Percentiles rank a stretch among this genome's conserved stretches.
Evolutionary conservation across 1,140 invertebrate species (phyloP).

Genomic region (Alviniconcha marisindica): DNA sequence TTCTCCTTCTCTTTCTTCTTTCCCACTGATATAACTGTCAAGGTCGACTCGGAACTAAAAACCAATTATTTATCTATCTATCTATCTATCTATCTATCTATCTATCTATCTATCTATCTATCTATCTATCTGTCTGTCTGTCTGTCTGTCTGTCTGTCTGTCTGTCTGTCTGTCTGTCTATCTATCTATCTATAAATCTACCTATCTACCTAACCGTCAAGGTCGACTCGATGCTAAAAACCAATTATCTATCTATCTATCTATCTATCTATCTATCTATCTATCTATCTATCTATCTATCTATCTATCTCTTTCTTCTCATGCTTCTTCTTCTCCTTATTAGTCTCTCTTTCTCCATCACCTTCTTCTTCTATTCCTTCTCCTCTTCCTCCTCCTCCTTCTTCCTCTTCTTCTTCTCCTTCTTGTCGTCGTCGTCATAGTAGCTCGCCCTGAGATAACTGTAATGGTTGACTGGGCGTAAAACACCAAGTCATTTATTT

Average conservation of each 20-base stretch:
- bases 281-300: background rate
- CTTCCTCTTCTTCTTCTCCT: background rate
- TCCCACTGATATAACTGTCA: too few species aligned
- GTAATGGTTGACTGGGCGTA: background rate
- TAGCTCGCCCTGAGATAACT: background rate
- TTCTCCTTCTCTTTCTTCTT: too few species aligned
- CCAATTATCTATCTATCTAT: background rate
- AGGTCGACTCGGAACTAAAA: too few species aligned
- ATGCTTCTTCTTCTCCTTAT: background rate
- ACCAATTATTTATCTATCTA: too few species aligned
- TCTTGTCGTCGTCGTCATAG: background rate
- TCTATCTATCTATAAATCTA: background rate
- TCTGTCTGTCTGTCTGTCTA: too few species aligned
- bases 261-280: background rate
- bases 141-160: too few species aligned
- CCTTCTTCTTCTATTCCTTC: slow-evolving; percentile 2
- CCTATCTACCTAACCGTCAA: too few species aligned
- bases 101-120: too few species aligned
- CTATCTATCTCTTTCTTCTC: slow-evolving; percentile 2
- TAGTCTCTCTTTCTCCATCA: background rate
- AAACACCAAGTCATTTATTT: too few species aligned
- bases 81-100: too few species aligned
- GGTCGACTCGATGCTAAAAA: too few species aligned
- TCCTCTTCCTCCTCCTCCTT: background rate
- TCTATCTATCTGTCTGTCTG: too few species aligned